Evolutionary conservation across 2,113 vertebrate species (phyloP).

Genomic region (Ranitomeya variabilis): DNA sequence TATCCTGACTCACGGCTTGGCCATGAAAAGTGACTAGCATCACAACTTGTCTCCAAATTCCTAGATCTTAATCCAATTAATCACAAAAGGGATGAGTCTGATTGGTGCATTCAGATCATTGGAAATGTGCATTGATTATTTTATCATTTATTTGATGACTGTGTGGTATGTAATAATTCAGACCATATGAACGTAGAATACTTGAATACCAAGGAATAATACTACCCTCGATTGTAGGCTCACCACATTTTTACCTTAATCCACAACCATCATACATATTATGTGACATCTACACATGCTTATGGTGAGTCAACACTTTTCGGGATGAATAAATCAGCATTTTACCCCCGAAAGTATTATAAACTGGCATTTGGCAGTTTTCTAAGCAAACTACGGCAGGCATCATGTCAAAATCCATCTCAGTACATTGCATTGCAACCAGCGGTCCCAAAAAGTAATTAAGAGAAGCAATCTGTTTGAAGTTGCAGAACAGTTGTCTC

Average conservation of each 20-base stretch:
- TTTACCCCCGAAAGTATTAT: slow-evolving; percentile 2
- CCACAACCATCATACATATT: neutral
- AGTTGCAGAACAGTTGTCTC: slow-evolving; percentile 1
- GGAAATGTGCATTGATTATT: too few relatives aligned
- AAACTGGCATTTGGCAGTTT: neutral
- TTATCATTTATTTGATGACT: too few relatives aligned
- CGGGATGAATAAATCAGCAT: neutral
- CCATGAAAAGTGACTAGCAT: too few relatives aligned
- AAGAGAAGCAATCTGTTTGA: slow-evolving; percentile 14
- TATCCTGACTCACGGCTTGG: too few relatives aligned
- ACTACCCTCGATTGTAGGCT: neutral
- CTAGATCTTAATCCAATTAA: too few relatives aligned
- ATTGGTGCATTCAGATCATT: too few relatives aligned
- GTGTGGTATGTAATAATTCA: too few relatives aligned
- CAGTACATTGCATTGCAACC: slow-evolving; percentile 16
- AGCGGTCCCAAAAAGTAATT: slow-evolving; percentile 22
- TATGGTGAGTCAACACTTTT: neutral
- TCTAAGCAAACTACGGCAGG: neutral
- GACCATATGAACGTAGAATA: neutral
- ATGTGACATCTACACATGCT: neutral
- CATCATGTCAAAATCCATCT: slow-evolving; percentile 15
- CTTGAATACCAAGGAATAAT: neutral
- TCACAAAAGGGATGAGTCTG: too few relatives aligned
- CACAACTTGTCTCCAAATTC: too few relatives aligned
- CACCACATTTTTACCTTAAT: neutral